Evolutionary conservation across 2,797 vertebrate genomes (phyloP).

Genomic region (Orestias chungarensis): DNA sequence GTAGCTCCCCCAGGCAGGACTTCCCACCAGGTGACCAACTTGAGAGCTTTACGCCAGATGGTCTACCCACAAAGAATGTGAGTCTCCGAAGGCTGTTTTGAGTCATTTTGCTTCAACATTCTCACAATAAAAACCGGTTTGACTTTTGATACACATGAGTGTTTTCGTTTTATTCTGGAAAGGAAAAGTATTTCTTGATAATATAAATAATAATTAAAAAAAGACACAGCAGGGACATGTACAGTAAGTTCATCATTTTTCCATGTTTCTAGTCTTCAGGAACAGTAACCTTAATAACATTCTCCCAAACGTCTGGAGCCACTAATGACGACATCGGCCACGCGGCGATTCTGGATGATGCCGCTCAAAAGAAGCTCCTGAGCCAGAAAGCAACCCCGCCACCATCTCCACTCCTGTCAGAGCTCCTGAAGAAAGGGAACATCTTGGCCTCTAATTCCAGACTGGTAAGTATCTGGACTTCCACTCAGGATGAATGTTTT

Average conservation of each 20-base stretch:
- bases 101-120: neutral
- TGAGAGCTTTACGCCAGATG: constrained; percentile 82
- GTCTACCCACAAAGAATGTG: constrained; percentile 73
- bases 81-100: constrained; percentile 33
- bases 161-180: neutral
- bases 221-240: neutral
- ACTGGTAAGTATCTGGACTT: constrained; percentile 83
- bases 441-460: constrained; percentile 93
- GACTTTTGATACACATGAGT: too few species aligned
- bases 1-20: constrained; percentile 87
- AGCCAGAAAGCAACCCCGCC: constrained; percentile 94
- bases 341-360: constrained; percentile 89
- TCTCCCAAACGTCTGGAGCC: constrained; percentile 81
- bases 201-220: neutral
- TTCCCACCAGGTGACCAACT: constrained; percentile 85
- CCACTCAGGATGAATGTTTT: neutral
- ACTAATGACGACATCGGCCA: constrained; percentile 84
- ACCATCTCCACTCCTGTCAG: constrained; percentile 95
- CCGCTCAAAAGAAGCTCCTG: constrained; percentile 92
- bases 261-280: constrained; percentile 83
- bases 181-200: neutral
- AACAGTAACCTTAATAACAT: constrained; percentile 82
- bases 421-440: constrained; percentile 97
- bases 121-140: constrained; percentile 1
- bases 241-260: constrained; percentile 62